phyloP scores from a whole-genome alignment of 2,888 invertebrate genomes.

The Limnephilus marmoratus region DNA sequence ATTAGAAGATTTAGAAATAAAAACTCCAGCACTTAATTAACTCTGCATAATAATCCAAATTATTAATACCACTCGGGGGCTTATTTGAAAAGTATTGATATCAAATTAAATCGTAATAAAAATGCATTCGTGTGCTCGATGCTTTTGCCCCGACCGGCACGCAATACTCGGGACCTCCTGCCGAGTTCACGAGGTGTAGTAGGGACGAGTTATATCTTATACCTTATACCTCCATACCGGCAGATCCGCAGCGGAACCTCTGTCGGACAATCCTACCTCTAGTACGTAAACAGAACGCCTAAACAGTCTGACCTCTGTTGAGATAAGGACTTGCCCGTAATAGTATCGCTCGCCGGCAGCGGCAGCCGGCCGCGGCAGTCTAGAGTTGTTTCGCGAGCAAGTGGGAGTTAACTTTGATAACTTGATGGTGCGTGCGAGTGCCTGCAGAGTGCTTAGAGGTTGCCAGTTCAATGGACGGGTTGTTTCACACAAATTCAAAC shows the following conservation, averaged over 20 bases:
- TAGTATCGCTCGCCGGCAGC: background rate
- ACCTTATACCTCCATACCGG: background rate
- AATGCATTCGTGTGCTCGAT: slow-evolving; percentile 45
- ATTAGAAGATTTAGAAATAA: background rate
- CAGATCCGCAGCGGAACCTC: background rate
- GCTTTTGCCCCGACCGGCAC: slow-evolving; percentile 24
- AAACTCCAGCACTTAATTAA: background rate
- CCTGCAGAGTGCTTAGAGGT: background rate
- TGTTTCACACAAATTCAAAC: too few species aligned
- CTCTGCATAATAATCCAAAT: background rate
- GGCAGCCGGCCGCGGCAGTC: background rate
- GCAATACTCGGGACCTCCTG: slow-evolving; percentile 34
- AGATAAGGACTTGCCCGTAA: slow-evolving; percentile 4
- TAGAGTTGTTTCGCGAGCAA: background rate
- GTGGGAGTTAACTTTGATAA: background rate
- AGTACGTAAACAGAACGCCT: slow-evolving; percentile 11
- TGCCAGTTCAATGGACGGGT: background rate
- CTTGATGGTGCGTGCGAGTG: background rate
- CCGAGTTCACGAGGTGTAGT: slow-evolving; percentile 37
- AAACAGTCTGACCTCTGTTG: slow-evolving; percentile 29
- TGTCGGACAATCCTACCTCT: slow-evolving; percentile 30
- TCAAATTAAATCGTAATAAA: slow-evolving; percentile 52
- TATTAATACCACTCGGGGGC: slow-evolving; percentile 41
- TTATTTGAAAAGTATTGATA: slow-evolving; percentile 46
- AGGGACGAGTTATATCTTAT: background rate